These are phyloP conservation scores for Laspeyria flexula DNA, from an alignment of 2,888 invertebrate species.

Conservation along the genomic window DNA sequence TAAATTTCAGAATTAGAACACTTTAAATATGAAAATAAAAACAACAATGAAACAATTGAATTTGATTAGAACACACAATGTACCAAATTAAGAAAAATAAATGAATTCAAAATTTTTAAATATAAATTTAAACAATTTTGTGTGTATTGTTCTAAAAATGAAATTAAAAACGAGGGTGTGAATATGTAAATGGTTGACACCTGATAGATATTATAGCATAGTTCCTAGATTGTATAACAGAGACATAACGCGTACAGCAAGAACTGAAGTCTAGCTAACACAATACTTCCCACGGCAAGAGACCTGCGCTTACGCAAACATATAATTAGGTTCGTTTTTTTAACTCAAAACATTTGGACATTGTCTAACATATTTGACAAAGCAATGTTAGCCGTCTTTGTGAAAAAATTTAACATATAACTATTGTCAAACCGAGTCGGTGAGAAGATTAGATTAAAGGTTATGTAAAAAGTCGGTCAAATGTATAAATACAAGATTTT, in stretches of 20 bases:
- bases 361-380: slow-evolving; percentile 65
- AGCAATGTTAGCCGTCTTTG: slow-evolving; percentile 56
- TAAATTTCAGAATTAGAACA: background rate
- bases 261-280: slow-evolving; percentile 47
- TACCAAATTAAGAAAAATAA: no score
- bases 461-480: slow-evolving; percentile 48
- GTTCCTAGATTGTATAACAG: slow-evolving; percentile 72
- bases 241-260: slow-evolving; percentile 61
- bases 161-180: slow-evolving; percentile 6
- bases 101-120: no score
- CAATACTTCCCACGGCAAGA: slow-evolving; percentile 57
- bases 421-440: slow-evolving; percentile 48
- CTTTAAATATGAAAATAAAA: slow-evolving; percentile 3
- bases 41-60: background rate
- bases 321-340: slow-evolving; percentile 68
- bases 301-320: slow-evolving; percentile 71
- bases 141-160: background rate
- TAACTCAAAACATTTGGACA: slow-evolving; percentile 64
- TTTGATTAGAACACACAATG: no score
- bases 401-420: slow-evolving; percentile 53
- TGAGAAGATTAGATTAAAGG: slow-evolving; percentile 47
- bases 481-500: slow-evolving; percentile 44
- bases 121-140: slow-evolving; percentile 4
- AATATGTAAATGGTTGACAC: slow-evolving; percentile 18
- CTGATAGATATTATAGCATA: slow-evolving; percentile 49